Evolutionary conservation across 1,140 invertebrate genomes (phyloP), one percentile per base, ranked within the genome.

Genomic region (Heliconius himera): DNA sequence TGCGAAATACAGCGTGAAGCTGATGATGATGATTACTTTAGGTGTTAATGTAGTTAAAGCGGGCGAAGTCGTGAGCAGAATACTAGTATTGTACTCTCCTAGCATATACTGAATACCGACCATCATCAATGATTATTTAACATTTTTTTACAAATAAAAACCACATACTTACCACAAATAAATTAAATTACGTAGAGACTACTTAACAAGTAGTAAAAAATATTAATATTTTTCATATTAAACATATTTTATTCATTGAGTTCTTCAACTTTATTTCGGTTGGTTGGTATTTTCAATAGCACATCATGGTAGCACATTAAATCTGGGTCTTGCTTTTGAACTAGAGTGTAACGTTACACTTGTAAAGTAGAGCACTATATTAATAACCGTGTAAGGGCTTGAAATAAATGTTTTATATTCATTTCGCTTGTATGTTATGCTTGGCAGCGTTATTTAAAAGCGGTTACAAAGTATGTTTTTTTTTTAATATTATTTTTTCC

Each of bases 321-420:
- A 75, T 77, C 66, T 75, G 74, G 77, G 74, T 73, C 74, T 82
- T 38, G 73, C n/a, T 20, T 22, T 74, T 38, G 60, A n/a, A 66
- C 60, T 66, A 66, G n/a, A 66, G 60, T 60, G 22, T 26, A 66
- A 66, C 60, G 60, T 29, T 26, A 66, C 26, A 66, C 60, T 66
- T 66, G 26, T 66, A 66, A 66, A 66, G 22, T 66, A 22, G 60
- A 66, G 22, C 60, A 66, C 22, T 66, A 66, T 66, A 66, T 66
- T 66, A 66, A 66, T 66, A 66, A 66, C 60, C 60, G 26, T 66
- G 60, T 66, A 66, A 66, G 26, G 60, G 60, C 26, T 66, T 13
- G 26, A 66, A 66, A 66, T 66, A 29, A 26, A 66, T 66, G 26
- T 66, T 66, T 66, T 66, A 66, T 22, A 60, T n/a, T 60, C 13